Conservation (phyloP, 2,797 vertebrate species). For the Eospalax fontanierii region DNA sequence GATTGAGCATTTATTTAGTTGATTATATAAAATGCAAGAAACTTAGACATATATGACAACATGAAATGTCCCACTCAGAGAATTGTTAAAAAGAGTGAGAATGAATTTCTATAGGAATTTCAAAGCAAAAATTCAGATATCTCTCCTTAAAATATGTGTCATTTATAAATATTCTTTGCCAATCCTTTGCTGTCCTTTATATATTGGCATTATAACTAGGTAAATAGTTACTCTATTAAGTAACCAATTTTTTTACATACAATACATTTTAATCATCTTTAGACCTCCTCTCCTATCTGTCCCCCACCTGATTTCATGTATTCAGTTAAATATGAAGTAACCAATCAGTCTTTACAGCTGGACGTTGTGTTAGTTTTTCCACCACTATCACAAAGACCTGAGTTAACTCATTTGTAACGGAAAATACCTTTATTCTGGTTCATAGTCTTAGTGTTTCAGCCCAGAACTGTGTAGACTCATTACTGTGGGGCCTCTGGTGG, state of each 20-base stretch:
- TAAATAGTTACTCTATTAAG: background rate
- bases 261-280: too few species aligned
- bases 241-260: background rate
- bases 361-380: background rate
- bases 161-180: background rate
- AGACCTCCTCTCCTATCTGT: too few species aligned
- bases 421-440: background rate
- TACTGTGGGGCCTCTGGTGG: background rate
- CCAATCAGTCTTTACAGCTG: background rate
- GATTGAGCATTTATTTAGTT: slow-evolving; percentile 29
- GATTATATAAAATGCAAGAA: slow-evolving; percentile 53
- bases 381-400: background rate
- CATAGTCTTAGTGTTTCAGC: background rate
- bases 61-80: slow-evolving; percentile 4
- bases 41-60: background rate
- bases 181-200: background rate
- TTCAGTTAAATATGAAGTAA: too few species aligned
- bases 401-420: background rate
- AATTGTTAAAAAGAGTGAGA: background rate
- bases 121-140: slow-evolving; percentile 4
- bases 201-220: background rate
- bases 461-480: too few species aligned
- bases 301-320: too few species aligned
- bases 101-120: slow-evolving; percentile 17
- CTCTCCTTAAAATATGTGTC: slow-evolving; percentile 51